Conservation (phyloP, 2,113 vertebrate genomes). For the Brachyhypopomus occidentalis region DNA sequence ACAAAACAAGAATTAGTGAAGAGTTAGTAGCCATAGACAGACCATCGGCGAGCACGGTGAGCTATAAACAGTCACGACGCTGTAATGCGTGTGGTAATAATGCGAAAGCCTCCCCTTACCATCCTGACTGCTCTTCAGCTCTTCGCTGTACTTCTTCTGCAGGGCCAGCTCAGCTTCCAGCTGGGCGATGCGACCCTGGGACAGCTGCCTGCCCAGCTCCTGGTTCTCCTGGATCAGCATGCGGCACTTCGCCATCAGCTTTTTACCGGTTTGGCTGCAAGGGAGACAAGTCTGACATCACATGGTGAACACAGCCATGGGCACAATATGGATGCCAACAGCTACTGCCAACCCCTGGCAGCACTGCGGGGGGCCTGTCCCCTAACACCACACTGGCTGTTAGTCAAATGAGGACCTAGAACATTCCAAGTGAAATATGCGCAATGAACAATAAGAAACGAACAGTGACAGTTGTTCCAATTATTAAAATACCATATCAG, state of each 20-base stretch:
- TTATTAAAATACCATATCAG: neutral
- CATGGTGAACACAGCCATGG: constrained; percentile 79
- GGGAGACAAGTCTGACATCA: constrained; percentile 98
- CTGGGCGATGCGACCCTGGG: constrained; percentile 98
- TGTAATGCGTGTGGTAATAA: neutral
- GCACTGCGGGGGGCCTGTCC: constrained; percentile 4
- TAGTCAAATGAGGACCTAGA: constrained; percentile 18
- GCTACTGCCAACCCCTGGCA: constrained; percentile 13
- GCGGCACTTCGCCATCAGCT: constrained; percentile 99
- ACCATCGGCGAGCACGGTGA: neutral
- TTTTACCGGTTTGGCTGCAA: constrained; percentile 99
- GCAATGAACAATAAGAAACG: constrained; percentile 19
- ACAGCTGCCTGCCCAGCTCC: constrained; percentile 97
- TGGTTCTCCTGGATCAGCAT: constrained; percentile 99
- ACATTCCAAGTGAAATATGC: constrained; percentile 32
- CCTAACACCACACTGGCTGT: constrained; percentile 17
- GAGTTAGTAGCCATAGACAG: neutral
- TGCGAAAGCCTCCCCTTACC: constrained; percentile 77
- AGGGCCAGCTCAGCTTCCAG: constrained; percentile 98
- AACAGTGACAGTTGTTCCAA: constrained; percentile 4
- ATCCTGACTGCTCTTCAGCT: constrained; percentile 99
- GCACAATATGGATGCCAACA: constrained; percentile 36
- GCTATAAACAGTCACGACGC: too few relatives aligned
- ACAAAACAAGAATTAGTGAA: neutral
- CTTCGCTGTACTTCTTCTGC: constrained; percentile 99